Evolutionary conservation across 2,888 invertebrate species (phyloP), one percentile per base, ranked within the genome.

Genomic region (Trimorus sp.): DNA sequence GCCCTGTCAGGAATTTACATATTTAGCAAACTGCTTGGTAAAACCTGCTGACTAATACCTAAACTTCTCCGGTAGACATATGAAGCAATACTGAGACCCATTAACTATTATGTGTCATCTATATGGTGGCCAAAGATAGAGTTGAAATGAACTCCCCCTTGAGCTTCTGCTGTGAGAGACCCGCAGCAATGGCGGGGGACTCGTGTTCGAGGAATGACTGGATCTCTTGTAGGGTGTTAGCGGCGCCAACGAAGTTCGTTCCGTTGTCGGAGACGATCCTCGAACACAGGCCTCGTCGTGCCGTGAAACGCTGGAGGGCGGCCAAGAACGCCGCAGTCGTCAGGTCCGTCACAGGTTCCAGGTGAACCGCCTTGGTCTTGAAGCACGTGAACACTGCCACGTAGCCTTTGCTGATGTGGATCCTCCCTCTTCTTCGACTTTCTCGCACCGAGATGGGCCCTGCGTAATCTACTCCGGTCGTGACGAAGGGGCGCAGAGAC

Each of bases 231-330:
- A 58, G 15, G 0, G 48, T n/a, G 14, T 48, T 37, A 9, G 58
- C 48, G 1, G 68, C 48, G 37, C 42, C 66, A 26, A 66, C 54
- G 36, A 66, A 66, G 37, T 63, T 63, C 26, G 8, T 49, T 14
- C 53, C 66, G 12, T 56, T 68, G 37, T 68, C 66, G 1, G 66
- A 68, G 36, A 54, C 42, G 3, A 68, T 40, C 37, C 42, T 26
- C 11, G 26, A 8, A 56, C 45, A 54, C 12, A 69, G n/a, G 5
- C 68, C 68, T 37, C 68, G 37, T 16, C 68, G 45, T n/a, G 58
- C 58, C 1, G 58, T 58, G 40, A 58, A 70, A 7, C 59, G 42
- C 36, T 70, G 59, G 36, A 70, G n/a, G 11, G 69, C 7, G 1
- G 69, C 69, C 16, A 58, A 59, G 38, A 59, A 59, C 1, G 59